These are phyloP conservation scores for Carapus acus DNA, from an alignment of 2,797 vertebrate species.

Conservation along the genomic window DNA sequence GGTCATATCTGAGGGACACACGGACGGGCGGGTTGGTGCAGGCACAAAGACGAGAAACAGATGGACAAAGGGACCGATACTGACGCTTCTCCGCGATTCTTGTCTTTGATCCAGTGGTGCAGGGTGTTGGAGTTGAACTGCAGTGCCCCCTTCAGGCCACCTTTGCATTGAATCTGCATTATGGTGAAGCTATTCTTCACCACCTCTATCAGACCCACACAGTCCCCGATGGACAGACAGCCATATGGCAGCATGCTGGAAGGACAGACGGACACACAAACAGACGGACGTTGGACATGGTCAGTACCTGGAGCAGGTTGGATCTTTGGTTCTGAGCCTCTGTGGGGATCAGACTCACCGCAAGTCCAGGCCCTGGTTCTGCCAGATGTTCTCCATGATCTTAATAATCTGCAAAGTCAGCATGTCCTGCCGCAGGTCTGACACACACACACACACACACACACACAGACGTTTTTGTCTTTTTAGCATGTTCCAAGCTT, in stretches of 20 bases:
- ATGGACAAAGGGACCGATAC: conserved; percentile 25
- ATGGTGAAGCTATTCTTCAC: conserved; percentile 74
- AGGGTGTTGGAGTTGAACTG: conserved; percentile 73
- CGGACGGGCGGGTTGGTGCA: background rate
- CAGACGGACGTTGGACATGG: conserved; percentile 17
- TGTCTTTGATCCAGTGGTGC: conserved; percentile 77
- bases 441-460: conserved; percentile 9
- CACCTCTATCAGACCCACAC: conserved; percentile 77
- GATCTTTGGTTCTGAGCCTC: too few species aligned
- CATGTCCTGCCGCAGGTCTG: conserved; percentile 76
- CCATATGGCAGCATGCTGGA: conserved; percentile 75
- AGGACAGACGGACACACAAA: conserved; percentile 15
- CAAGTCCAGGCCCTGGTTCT: conserved; percentile 75
- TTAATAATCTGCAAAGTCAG: conserved; percentile 74
- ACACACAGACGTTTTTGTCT: too few species aligned
- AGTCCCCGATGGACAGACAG: conserved; percentile 75
- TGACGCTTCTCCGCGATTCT: conserved; percentile 73
- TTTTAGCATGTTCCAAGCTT: too few species aligned
- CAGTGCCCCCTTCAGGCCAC: conserved; percentile 66
- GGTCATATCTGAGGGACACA: conserved; percentile 63
- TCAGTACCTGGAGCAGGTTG: too few species aligned
- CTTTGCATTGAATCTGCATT: conserved; percentile 73
- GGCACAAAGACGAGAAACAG: background rate
- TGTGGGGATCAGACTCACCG: conserved; percentile 49
- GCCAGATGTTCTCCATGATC: conserved; percentile 79